Conservation (phyloP, 2,888 invertebrate species). For the Scrobipalpa atriplicella region DNA sequence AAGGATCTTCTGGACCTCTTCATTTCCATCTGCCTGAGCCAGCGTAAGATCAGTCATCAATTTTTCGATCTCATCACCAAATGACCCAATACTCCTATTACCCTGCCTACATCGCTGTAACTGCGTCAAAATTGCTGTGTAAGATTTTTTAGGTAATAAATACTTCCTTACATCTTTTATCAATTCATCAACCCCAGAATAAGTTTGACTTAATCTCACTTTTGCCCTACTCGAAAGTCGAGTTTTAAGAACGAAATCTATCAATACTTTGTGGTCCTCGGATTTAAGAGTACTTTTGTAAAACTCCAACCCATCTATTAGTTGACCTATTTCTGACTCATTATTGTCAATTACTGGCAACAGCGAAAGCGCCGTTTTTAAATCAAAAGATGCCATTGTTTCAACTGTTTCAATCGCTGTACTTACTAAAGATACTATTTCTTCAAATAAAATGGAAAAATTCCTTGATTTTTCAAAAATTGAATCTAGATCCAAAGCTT, state of each 20-base stretch:
- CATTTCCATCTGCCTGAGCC: constrained; percentile 5
- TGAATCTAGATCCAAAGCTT: background rate
- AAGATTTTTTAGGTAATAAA: constrained; percentile 27
- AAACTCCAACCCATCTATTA: background rate
- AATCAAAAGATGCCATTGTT: constrained; percentile 9
- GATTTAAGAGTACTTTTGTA: background rate
- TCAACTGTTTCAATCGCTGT: too few relatives aligned
- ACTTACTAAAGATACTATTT: background rate
- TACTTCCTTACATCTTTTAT: constrained; percentile 22
- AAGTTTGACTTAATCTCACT: background rate
- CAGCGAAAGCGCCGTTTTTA: background rate
- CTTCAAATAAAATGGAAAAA: background rate
- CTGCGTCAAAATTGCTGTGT: constrained; percentile 25
- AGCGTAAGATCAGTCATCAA: background rate
- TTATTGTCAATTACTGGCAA: background rate
- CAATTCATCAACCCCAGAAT: background rate
- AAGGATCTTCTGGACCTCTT: background rate
- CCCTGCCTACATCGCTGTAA: constrained; percentile 10
- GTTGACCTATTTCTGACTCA: background rate
- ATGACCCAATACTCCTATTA: background rate
- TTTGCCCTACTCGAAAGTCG: background rate
- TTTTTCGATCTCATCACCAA: background rate
- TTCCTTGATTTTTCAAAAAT: background rate
- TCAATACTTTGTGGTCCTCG: background rate
- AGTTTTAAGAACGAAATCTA: constrained; percentile 4